Conservation (phyloP, 2,797 vertebrate species). For the Etheostoma perlongum region DNA sequence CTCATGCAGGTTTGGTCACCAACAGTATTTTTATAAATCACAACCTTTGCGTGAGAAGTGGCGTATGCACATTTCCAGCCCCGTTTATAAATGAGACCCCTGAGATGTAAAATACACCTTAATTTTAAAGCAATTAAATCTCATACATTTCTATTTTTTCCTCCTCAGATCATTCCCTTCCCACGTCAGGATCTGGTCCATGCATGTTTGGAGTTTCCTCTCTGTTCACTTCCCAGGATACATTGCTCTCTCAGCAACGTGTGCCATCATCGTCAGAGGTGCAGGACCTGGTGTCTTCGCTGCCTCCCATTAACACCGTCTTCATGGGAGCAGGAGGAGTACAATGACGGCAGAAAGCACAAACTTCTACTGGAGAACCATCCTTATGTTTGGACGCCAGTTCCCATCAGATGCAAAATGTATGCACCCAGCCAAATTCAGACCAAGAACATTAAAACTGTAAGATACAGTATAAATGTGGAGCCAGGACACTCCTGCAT, state of each 20-base stretch:
- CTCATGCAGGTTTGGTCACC: too few relatives aligned
- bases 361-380: neutral
- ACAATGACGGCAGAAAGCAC: constrained; percentile 76
- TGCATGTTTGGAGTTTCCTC: constrained; percentile 92
- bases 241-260: constrained; percentile 86
- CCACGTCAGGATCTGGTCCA: constrained; percentile 87
- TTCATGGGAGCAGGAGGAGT: constrained; percentile 94
- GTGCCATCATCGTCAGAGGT: constrained; percentile 73
- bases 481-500: neutral
- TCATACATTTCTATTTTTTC: constrained; percentile 39
- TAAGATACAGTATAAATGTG: constrained; percentile 15
- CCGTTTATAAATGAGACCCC: neutral
- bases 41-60: too few relatives aligned
- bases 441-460: neutral
- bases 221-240: constrained; percentile 89
- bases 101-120: neutral
- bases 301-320: constrained; percentile 98
- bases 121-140: neutral
- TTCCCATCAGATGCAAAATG: neutral
- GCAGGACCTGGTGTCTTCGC: constrained; percentile 90
- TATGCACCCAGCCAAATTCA: neutral
- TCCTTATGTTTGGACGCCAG: neutral
- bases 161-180: constrained; percentile 80
- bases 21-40: too few relatives aligned
- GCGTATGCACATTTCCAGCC: too few relatives aligned